Conservation (phyloP, 2,888 invertebrate species). For the Neoaliturus tenellus region DNA sequence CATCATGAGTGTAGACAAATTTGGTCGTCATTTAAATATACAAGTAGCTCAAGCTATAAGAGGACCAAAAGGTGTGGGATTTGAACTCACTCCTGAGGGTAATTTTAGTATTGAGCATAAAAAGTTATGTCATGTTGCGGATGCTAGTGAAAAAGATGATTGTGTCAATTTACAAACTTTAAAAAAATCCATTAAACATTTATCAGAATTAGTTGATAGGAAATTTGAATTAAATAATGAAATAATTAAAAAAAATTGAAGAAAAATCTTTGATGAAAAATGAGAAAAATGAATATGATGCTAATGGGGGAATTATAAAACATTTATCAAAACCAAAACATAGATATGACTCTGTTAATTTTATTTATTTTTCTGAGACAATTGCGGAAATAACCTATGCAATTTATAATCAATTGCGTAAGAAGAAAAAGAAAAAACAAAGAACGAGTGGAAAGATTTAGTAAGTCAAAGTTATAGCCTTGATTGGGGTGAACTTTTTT, state of each 20-base stretch:
- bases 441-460: background rate
- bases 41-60: background rate
- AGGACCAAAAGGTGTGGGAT: conserved; percentile 5
- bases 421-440: background rate
- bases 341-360: background rate
- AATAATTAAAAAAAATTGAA: too few species aligned
- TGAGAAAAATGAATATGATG: background rate
- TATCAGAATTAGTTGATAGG: background rate
- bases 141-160: background rate
- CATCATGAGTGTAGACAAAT: conserved; percentile 1
- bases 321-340: background rate
- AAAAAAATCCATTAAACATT: background rate
- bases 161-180: background rate
- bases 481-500: background rate
- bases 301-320: background rate
- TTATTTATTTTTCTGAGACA: background rate
- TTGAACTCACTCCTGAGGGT: background rate
- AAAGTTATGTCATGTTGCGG: background rate
- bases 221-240: background rate
- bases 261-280: background rate
- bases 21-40: background rate
- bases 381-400: background rate
- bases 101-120: background rate
- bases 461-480: background rate
- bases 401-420: background rate